Base-by-base conservation (phyloP, 1,140 invertebrate species). In the Neuroterus valhalla region DNA sequence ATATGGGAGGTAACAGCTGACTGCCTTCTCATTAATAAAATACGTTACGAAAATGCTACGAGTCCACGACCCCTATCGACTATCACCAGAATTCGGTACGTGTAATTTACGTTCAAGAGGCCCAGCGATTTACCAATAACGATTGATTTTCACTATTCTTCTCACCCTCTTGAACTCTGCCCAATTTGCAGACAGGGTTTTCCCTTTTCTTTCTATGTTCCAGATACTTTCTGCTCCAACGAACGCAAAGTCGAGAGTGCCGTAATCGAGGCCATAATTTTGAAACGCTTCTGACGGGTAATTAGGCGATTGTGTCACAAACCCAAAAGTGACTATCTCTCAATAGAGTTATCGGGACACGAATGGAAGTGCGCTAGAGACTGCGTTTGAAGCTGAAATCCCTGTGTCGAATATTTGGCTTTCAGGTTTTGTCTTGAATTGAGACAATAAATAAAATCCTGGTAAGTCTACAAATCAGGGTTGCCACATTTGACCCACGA, bases 21-120 rank as follows among this genome's bases (percentile, higher is more conserved):
- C 86, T 82, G 79, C 78, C 62, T 84, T 78, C 88, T 89, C 88
- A 88, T 89, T 89, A 89, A 88, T 88, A 89, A 88, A 85, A 81
- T 89, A 88, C 88, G 88, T 89, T 89, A 85, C 76, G 62, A 68
- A 62, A 19, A 70, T 26, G n/a, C 23, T 45, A n/a, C 38, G 31
- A 38, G 31, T 38, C 31, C 31, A 38, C 52, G 55, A 52, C 66
- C 67, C 75, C 73, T 55, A 55, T 70, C 45, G 15, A 44, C 42
- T 62, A 6, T 45, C 52, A 48, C 68, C 31, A 70, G 38, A 48
- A 74, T 75, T 62, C 5, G 11, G 10, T 31, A 55, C 23, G 26
- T 26, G 55, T 62, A 62, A 62, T 62, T 62, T 62, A 62, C 55
- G 21, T 15, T 62, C 55, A 62, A 55, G 55, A 62, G 52, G 15